Percentiles rank a stretch among this genome's conserved stretches.
phyloP scores from a whole-genome alignment of 2,888 invertebrate species.

The Rhodophaea formosa region DNA sequence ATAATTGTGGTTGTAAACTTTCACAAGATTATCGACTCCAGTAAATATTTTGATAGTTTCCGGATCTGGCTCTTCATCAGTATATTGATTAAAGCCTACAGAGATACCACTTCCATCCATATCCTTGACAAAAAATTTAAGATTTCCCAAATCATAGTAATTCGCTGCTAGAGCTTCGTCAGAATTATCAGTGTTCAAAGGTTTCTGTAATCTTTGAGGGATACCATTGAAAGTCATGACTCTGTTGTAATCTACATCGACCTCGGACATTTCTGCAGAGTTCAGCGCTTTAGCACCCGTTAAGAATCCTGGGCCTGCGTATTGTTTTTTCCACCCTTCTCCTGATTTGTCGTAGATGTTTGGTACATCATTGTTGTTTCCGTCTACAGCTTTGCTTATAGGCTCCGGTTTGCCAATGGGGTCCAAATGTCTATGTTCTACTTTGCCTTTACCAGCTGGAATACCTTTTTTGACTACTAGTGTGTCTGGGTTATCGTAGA shows the following conservation, averaged over 20 bases:
- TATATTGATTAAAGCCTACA: conserved; percentile 64
- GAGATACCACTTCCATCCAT: conserved; percentile 65
- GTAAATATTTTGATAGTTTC: conserved; percentile 61
- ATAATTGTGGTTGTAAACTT: conserved; percentile 54
- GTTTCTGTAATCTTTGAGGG: conserved; percentile 59
- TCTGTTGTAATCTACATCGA: conserved; percentile 53
- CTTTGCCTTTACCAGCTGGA: conserved; percentile 28
- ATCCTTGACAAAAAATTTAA: conserved; percentile 58
- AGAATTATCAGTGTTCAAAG: conserved; percentile 46
- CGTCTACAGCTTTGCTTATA: conserved; percentile 44
- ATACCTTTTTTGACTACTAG: conserved; percentile 35
- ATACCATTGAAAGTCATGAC: conserved; percentile 45
- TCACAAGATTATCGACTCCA: conserved; percentile 57
- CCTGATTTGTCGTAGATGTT: conserved; percentile 39
- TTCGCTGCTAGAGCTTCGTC: conserved; percentile 34
- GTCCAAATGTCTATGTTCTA: conserved; percentile 47
- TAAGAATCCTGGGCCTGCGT: conserved; percentile 47
- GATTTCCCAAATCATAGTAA: conserved; percentile 47
- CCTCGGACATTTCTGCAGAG: conserved; percentile 57
- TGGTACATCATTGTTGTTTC: conserved; percentile 31
- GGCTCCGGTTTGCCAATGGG: conserved; percentile 54
- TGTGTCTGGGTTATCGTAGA: conserved; percentile 21
- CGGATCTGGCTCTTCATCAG: conserved; percentile 59
- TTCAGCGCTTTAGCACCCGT: conserved; percentile 51
- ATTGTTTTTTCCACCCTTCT: conserved; percentile 41